Evolutionary conservation across 2,888 invertebrate species (phyloP).

Genomic region (Aleiodes testaceus): DNA sequence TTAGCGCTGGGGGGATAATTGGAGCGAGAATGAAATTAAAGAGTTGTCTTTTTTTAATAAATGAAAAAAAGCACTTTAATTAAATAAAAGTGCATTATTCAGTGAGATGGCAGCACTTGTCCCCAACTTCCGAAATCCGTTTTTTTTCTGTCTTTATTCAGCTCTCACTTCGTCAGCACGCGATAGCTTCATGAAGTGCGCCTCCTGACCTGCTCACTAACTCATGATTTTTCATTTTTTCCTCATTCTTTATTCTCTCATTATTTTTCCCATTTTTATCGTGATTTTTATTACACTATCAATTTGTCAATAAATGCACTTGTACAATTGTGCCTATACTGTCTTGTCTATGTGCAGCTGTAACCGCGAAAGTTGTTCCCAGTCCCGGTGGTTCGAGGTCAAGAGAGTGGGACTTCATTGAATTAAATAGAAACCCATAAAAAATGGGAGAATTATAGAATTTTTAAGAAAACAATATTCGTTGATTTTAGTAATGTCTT

Average conservation of each 20-base stretch:
- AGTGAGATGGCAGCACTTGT: conserved; percentile 35
- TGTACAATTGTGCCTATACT: conserved; percentile 29
- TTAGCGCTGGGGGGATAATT: conserved; percentile 2
- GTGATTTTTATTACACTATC: conserved; percentile 13
- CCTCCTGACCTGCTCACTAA: conserved; percentile 38
- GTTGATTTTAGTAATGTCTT: no score
- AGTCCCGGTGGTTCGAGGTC: conserved; percentile 40
- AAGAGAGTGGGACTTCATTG: conserved; percentile 35
- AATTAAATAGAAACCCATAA: conserved; percentile 33
- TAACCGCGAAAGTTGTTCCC: conserved; percentile 43
- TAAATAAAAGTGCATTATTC: neutral
- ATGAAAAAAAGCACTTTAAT: neutral
- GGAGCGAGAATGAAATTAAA: conserved; percentile 14
- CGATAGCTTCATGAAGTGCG: conserved; percentile 21
- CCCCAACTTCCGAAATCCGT: neutral
- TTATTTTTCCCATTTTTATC: conserved; percentile 4
- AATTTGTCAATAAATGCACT: conserved; percentile 29
- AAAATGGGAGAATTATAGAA: conserved; percentile 6
- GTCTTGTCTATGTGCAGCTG: conserved; percentile 21
- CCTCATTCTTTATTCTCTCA: neutral
- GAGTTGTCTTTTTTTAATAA: neutral
- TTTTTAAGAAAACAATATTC: neutral
- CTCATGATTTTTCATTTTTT: neutral
- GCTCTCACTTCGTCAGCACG: neutral
- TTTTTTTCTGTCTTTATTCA: neutral